Evolutionary conservation across 2,113 vertebrate species (phyloP).

Genomic region (Miniopterus natalensis): DNA sequence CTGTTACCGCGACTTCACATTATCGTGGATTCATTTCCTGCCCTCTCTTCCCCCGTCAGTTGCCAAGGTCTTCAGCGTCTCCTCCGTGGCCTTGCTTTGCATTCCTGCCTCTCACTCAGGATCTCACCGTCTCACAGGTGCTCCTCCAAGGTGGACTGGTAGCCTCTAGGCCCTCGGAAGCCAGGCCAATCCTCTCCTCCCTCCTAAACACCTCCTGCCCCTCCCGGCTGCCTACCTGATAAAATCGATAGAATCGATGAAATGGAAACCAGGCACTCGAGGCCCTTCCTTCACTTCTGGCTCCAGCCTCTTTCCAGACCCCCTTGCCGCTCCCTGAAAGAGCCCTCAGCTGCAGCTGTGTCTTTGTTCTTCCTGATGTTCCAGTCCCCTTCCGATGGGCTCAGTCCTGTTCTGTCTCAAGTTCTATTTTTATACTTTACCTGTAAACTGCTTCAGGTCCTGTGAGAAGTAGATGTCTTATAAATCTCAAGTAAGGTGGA

Average conservation of each 20-base stretch:
- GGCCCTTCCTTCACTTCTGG: rapidly evolving
- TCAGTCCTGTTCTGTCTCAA: neutral
- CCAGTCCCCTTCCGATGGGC: neutral
- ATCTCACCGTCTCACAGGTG: neutral
- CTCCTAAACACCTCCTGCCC: neutral
- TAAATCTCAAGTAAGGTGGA: neutral
- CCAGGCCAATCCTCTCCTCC: neutral
- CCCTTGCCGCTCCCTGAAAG: neutral
- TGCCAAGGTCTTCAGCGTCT: too few relatives aligned
- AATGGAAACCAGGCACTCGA: neutral
- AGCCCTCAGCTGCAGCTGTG: neutral
- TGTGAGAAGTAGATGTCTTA: neutral
- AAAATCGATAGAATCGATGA: neutral
- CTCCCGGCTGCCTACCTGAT: neutral
- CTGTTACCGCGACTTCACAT: rapidly evolving
- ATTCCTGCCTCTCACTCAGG: neutral
- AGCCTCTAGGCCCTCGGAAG: neutral
- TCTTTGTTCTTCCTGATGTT: neutral
- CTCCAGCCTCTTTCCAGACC: neutral
- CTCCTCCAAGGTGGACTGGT: neutral
- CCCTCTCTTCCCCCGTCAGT: rapidly evolving
- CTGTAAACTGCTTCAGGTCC: neutral
- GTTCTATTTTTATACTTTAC: neutral
- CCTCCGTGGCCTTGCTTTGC: neutral
- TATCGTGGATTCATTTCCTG: neutral